Base-by-base conservation (phyloP, 2,113 vertebrate genomes). In the Eretmodus cyanostictus region DNA sequence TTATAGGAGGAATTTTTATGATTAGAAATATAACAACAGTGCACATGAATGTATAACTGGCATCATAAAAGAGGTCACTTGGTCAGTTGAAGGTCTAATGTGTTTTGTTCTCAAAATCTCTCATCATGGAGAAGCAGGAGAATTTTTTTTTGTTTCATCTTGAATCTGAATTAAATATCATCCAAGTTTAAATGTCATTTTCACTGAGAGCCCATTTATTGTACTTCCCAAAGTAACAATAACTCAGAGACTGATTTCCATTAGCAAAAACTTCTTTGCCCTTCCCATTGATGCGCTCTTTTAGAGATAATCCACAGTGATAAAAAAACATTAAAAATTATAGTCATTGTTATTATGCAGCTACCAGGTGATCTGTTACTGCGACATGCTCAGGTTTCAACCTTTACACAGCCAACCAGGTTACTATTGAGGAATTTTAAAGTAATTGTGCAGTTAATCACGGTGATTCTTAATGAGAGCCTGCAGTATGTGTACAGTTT, bases 91-190 rank as follows among this genome's bases (percentile, higher is more conserved):
- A 45, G 66, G 38, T 76, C 1, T 76, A 49, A 76, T 12, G 2
- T 31, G 71, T 47, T 76, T 49, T 76, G 24, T 76, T 49, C 71
- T 1, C 0, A 0, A 31, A 47, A 17, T 29, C 9, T 1, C 40
- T 29, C 42, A 76, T 47, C 9, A 0, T 0, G 13, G 24, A 1
- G 16, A 76, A 16, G 24, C 40, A 29, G 40, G 14, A 73, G 38
- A 4, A 3, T 17, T 40, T 42, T 73, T 2, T 61, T 61, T 31
- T 49, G 19, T 78, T 78, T 78, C 42, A 49, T 29, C 42, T 78
- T 17, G 27, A 78, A 49, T 0, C 5, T 8, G 42, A 19, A 78
- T 17, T 78, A 8, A 78, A 78, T 78, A 27, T 78, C 24, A 31
- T 78, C 42, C 14, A 29, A 31, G 42, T 24, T 27, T 12, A 27